These are phyloP conservation scores for Cervus canadensis DNA, from an alignment of 2,113 vertebrate genomes.

Conservation along the genomic window DNA sequence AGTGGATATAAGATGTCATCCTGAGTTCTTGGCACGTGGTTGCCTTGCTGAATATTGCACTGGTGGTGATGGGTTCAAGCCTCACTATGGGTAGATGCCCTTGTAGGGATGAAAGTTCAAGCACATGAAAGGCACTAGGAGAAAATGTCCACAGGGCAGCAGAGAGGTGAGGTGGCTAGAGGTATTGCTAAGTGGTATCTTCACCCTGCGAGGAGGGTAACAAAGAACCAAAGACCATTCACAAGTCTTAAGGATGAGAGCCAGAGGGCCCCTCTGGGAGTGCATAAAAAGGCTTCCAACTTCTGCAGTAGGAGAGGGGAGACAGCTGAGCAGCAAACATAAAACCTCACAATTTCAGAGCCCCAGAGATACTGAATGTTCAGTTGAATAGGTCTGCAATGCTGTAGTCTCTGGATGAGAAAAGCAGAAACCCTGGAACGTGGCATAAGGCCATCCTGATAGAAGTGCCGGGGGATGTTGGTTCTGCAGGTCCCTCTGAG, in stretches of 20 bases:
- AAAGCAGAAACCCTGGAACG: not conserved
- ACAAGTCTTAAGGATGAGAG: not conserved
- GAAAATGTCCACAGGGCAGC: not conserved
- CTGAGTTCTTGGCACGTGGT: not conserved
- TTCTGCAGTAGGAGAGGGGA: not conserved
- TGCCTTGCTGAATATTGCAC: not conserved
- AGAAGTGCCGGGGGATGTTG: rapidly evolving
- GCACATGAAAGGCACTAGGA: not conserved
- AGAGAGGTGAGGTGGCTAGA: not conserved
- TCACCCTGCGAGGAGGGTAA: not conserved
- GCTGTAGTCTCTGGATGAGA: not conserved
- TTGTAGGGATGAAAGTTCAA: not conserved
- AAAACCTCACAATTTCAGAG: not conserved
- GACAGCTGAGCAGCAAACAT: not conserved
- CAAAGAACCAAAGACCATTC: not conserved
- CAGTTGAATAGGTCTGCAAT: not conserved
- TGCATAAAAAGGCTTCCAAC: not conserved
- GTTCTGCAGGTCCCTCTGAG: not conserved
- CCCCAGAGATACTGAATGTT: not conserved
- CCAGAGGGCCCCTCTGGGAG: not conserved
- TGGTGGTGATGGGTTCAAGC: not conserved
- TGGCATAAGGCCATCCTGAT: not conserved
- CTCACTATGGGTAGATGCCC: not conserved
- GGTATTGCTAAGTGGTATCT: not conserved
- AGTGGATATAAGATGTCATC: not conserved